Evolutionary conservation across 2,888 invertebrate genomes (phyloP), one percentile per base, ranked within the genome.

Genomic region (Yponomeuta plumbellus): DNA sequence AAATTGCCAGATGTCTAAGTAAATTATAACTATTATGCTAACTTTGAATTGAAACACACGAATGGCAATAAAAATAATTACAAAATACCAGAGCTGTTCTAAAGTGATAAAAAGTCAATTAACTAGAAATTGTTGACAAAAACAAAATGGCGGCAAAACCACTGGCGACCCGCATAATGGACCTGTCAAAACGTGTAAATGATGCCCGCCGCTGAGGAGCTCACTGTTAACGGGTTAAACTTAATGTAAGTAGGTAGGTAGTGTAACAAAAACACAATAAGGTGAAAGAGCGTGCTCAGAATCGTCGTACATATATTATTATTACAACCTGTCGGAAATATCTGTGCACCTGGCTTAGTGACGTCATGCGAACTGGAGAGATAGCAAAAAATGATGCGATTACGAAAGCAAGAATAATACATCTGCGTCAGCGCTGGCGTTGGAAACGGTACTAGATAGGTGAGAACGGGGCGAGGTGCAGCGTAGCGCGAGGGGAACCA

Each of bases 171-270:
- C 63, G 20, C 20, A 13, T 63, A 63, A 63, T 63, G 63, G 63
- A 63, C 21, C 44, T 63, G 63, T 63, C 63, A 63, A 11, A 63
- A 63, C 17, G 44, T 40, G 39, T 63, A 63, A 63, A 40, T 63
- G 63, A 63, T 63, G 63, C 63, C 34, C 61, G 23, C 26, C n/a
- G 23, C 61, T 52, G 44, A 52, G 17, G 44, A 52, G 17, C 44
- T 52, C 13, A 59, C 44, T 52, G 17, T 13, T 52, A 17, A 52
- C 13, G 44, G 44, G 44, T 52, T 52, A 52, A 44, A 52, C 59
- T 23, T 20, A 11, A 59, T 11, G 11, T 23, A 59, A 59, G 59
- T 57, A 57, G 2, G n/a, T 57, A 3, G 6, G 11, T 57, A 56
- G 56, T 34, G 34, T 34, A 34, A 34, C 34, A 1, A 34, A 34